phyloP scores from a whole-genome alignment of 2,797 vertebrate species.

The Sebastes alutus region DNA sequence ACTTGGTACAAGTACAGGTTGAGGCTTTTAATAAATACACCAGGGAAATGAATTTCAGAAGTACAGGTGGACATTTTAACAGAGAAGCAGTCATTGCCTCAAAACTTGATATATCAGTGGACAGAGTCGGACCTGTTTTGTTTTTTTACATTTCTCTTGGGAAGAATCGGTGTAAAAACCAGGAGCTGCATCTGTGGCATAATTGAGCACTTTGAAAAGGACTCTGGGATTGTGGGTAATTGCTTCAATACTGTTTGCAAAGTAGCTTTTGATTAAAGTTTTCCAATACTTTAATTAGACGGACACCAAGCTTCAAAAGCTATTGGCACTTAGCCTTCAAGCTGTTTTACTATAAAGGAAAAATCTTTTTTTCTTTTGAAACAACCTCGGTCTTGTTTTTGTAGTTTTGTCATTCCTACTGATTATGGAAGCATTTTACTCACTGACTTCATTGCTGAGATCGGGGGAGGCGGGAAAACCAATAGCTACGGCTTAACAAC shows the following conservation, averaged over 20 bases:
- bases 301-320: conserved; percentile 32
- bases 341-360: conserved; percentile 11
- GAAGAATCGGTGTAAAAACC: conserved; percentile 19
- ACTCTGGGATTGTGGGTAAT: conserved; percentile 26
- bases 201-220: conserved; percentile 34
- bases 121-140: neutral
- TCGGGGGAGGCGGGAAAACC: neutral
- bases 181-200: neutral
- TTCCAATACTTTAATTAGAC: conserved; percentile 38
- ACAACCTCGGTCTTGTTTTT: conserved; percentile 9
- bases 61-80: neutral
- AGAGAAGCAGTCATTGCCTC: neutral
- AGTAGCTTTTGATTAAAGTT: conserved; percentile 43
- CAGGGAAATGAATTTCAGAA: neutral
- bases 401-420: neutral
- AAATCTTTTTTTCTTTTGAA: neutral
- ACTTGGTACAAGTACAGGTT: neutral
- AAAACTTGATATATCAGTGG: neutral
- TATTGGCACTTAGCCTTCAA: conserved; percentile 14
- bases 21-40: conserved; percentile 12
- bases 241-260: conserved; percentile 33
- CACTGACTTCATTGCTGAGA: neutral
- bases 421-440: conserved; percentile 20
- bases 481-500: conserved; percentile 1
- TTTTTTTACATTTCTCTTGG: conserved; percentile 13